Evolutionary conservation across 2,797 vertebrate species (phyloP).

Genomic region (Dendrocincla tyrannina): DNA sequence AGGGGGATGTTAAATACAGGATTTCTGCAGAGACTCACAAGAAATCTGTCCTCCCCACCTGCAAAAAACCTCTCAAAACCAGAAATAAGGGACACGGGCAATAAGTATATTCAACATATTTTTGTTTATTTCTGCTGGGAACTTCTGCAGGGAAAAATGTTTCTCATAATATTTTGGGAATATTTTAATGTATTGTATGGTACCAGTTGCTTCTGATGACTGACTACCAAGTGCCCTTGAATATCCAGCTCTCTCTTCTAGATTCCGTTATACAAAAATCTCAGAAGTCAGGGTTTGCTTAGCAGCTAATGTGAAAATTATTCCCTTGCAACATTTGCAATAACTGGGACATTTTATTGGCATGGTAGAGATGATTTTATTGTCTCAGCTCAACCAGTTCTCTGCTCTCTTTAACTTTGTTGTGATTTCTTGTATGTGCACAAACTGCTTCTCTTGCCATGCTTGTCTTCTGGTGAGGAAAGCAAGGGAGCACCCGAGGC

Average conservation of each 20-base stretch:
- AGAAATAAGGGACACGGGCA: not conserved
- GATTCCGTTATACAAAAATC: not conserved
- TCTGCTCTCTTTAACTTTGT: not conserved
- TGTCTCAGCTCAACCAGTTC: not conserved
- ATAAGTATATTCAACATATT: not conserved
- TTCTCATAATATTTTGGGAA: not conserved
- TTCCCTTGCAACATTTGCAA: not conserved
- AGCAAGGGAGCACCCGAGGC: not conserved
- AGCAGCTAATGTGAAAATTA: not conserved
- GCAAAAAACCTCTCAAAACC: not conserved
- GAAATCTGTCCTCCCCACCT: fast-evolving
- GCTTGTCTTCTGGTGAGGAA: not conserved
- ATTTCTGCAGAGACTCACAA: not conserved
- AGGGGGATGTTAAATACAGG: not conserved
- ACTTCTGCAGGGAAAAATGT: not conserved
- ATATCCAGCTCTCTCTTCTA: not conserved
- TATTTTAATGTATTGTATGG: not conserved
- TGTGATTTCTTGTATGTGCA: not conserved
- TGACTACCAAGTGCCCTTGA: not conserved
- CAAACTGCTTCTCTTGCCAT: not conserved
- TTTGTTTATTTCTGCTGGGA: not conserved
- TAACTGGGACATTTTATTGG: not conserved
- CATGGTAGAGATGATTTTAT: not conserved
- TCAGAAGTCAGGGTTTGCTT: not conserved
- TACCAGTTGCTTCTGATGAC: not conserved